Evolutionary conservation across 2,888 invertebrate genomes (phyloP).

Genomic region (Cynaeus angustus): DNA sequence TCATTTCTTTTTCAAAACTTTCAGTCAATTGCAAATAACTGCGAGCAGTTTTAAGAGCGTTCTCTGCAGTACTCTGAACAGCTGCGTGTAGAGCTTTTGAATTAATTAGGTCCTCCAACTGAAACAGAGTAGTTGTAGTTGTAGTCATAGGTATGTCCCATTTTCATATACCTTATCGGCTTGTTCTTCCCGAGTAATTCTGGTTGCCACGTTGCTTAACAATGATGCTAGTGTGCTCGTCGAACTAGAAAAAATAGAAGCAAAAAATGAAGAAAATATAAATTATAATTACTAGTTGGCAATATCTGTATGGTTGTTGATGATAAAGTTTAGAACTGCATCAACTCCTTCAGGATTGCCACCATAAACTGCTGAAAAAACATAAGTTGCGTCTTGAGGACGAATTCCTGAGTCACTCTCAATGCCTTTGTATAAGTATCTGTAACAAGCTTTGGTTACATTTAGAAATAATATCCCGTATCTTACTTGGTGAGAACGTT

Average conservation of each 20-base stretch:
- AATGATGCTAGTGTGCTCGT: constrained; percentile 70
- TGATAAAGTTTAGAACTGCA: constrained; percentile 72
- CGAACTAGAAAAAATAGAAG: constrained; percentile 52
- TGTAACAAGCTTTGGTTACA: constrained; percentile 24
- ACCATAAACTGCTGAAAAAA: constrained; percentile 71
- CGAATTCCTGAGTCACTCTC: constrained; percentile 67
- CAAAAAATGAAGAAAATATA: too few relatives aligned
- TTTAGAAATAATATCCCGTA: constrained; percentile 42
- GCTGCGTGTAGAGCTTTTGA: not conserved
- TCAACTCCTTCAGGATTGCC: constrained; percentile 74
- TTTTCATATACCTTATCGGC: constrained; percentile 53
- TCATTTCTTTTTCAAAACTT: not conserved
- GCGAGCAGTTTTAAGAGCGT: not conserved
- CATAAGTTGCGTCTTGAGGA: constrained; percentile 69
- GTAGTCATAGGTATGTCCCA: not conserved
- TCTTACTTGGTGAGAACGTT: constrained; percentile 74
- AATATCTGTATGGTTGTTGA: constrained; percentile 61
- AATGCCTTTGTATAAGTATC: constrained; percentile 56
- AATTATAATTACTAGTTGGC: constrained; percentile 20
- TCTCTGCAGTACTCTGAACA: not conserved
- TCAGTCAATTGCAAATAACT: not conserved
- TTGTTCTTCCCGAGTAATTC: constrained; percentile 59
- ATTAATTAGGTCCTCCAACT: not conserved
- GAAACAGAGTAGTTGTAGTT: not conserved
- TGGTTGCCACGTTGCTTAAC: constrained; percentile 58